These are phyloP conservation scores for Saccopteryx leptura DNA, from an alignment of 2,113 vertebrate genomes.

Conservation along the genomic window DNA sequence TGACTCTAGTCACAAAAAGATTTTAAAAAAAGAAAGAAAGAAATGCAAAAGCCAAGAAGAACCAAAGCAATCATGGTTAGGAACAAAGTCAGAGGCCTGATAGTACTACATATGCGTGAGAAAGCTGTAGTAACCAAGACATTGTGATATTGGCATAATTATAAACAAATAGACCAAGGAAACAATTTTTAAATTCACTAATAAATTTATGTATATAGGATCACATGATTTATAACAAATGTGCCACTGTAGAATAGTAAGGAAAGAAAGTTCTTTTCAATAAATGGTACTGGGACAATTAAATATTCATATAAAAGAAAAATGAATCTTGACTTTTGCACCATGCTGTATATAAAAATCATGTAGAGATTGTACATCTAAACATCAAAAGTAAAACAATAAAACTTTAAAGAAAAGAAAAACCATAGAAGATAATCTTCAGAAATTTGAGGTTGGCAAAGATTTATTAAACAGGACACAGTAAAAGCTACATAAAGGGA, in stretches of 20 bases:
- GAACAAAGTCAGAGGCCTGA: not conserved
- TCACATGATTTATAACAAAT: not conserved
- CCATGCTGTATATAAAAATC: not conserved
- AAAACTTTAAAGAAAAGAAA: conserved; percentile 31
- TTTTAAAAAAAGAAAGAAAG: no score
- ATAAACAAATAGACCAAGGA: not conserved
- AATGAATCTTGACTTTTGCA: not conserved
- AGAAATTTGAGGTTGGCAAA: not conserved
- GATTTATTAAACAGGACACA: not conserved
- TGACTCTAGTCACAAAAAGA: no score
- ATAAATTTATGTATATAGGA: not conserved
- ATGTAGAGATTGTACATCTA: not conserved
- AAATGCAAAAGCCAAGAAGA: not conserved
- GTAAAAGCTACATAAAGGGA: not conserved
- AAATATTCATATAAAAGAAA: not conserved
- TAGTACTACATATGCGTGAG: not conserved
- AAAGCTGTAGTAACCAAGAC: not conserved
- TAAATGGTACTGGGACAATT: not conserved
- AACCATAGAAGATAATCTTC: not conserved
- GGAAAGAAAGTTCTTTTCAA: not conserved
- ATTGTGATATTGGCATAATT: not conserved
- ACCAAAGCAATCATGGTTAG: not conserved
- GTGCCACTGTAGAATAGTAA: not conserved
- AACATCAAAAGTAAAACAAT: conserved; percentile 60
- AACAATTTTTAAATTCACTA: conserved; percentile 7